A percentile compares a stretch with the other conserved stretches of the same genome.
These are phyloP conservation scores for Hemaris fuciformis DNA, from an alignment of 2,888 invertebrate genomes.

Conservation along the genomic window DNA sequence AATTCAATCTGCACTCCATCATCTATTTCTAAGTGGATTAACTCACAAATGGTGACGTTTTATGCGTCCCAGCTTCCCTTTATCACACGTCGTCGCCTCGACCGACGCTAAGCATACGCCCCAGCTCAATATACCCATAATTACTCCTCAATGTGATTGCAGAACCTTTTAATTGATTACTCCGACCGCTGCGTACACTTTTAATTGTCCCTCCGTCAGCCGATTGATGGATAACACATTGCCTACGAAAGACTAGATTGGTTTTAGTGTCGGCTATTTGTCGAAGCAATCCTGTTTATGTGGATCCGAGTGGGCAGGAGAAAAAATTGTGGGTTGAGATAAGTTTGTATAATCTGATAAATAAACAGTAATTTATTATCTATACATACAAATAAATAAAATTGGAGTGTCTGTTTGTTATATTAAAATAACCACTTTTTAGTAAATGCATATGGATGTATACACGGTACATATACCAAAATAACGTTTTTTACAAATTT, in stretches of 20 bases:
- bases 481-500: too few species aligned
- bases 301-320: not conserved
- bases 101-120: not conserved
- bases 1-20: too few species aligned
- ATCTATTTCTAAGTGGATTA: not conserved
- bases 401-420: too few species aligned
- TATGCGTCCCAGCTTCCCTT: not conserved
- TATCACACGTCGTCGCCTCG: slow-evolving; percentile 4
- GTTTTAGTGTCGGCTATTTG: slow-evolving; percentile 13
- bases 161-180: slow-evolving; percentile 28
- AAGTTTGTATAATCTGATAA: too few species aligned
- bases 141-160: slow-evolving; percentile 12
- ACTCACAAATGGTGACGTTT: not conserved
- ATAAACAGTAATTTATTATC: too few species aligned
- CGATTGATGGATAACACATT: slow-evolving; percentile 30
- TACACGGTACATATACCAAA: too few species aligned
- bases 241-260: slow-evolving; percentile 19
- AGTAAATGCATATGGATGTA: too few species aligned
- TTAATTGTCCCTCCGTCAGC: slow-evolving; percentile 25
- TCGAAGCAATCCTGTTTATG: not conserved
- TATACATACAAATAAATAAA: too few species aligned
- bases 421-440: too few species aligned
- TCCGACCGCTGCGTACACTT: slow-evolving; percentile 23
- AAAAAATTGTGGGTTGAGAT: not conserved
- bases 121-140: slow-evolving; percentile 10